These are phyloP conservation scores for Forbesichthys papilliferus DNA, from an alignment of 2,113 vertebrate genomes.

Conservation along the genomic window DNA sequence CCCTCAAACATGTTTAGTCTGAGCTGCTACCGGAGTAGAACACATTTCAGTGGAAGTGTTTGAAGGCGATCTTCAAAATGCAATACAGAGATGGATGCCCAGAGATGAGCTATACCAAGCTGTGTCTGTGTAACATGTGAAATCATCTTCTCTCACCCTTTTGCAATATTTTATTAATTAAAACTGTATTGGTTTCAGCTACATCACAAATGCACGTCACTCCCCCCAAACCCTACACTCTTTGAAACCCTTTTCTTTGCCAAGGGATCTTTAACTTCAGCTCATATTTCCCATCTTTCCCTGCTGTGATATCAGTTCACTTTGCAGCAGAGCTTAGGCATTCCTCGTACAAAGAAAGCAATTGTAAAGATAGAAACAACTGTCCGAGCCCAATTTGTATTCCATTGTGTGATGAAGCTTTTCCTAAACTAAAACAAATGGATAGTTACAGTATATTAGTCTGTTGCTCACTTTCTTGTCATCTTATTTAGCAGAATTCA, in stretches of 20 bases:
- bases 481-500: no score
- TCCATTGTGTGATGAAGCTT: background rate
- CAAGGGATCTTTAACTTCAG: slow-evolving; percentile 36
- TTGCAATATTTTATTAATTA: slow-evolving; percentile 29
- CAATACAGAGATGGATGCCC: slow-evolving; percentile 2
- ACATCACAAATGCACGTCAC: slow-evolving; percentile 34
- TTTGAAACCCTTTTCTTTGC: slow-evolving; percentile 11
- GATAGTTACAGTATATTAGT: background rate
- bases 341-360: background rate
- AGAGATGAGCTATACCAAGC: background rate
- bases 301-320: background rate
- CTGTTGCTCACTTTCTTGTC: no score
- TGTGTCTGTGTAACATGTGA: slow-evolving; percentile 2
- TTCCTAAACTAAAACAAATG: background rate
- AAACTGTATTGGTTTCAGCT: slow-evolving; percentile 33
- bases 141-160: slow-evolving; percentile 26
- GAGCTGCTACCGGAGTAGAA: slow-evolving; percentile 16
- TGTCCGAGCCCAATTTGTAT: background rate
- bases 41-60: slow-evolving; percentile 13
- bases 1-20: slow-evolving; percentile 43
- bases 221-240: slow-evolving; percentile 4
- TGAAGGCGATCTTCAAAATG: slow-evolving; percentile 3
- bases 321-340: background rate
- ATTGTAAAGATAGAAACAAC: background rate
- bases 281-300: slow-evolving; percentile 6